Conservation (phyloP, 2,113 vertebrate genomes). For the Poeciliopsis turrubarensis region DNA sequence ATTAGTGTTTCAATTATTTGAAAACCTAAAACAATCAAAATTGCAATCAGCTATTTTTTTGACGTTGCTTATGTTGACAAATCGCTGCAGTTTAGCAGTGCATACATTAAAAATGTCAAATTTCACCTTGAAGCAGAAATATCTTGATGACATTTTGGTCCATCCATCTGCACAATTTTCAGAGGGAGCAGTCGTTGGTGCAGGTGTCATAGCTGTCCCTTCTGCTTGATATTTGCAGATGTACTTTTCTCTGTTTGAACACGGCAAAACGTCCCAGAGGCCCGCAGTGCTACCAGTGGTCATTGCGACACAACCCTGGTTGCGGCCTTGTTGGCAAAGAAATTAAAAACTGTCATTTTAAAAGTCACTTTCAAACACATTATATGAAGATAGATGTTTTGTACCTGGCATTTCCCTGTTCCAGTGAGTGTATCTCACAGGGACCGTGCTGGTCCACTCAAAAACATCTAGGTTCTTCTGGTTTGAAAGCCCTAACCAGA, state of each 20-base stretch:
- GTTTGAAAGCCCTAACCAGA: slow-evolving; percentile 94
- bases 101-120: not conserved
- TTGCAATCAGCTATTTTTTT: not conserved
- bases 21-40: not conserved
- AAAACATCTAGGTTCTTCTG: slow-evolving; percentile 80
- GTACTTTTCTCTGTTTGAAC: slow-evolving; percentile 88
- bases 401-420: slow-evolving; percentile 78
- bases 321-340: slow-evolving; percentile 43
- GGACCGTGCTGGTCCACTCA: slow-evolving; percentile 81
- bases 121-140: slow-evolving; percentile 86
- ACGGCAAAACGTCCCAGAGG: slow-evolving; percentile 92
- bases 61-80: not conserved
- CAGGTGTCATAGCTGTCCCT: slow-evolving; percentile 71
- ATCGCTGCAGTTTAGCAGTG: not conserved
- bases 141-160: slow-evolving; percentile 62
- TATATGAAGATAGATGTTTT: not conserved
- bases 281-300: slow-evolving; percentile 88
- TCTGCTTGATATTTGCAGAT: slow-evolving; percentile 90
- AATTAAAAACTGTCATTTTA: not conserved
- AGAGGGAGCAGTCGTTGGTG: slow-evolving; percentile 60
- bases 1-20: not conserved
- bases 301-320: slow-evolving; percentile 91
- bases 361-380: accelerated
- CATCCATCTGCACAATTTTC: slow-evolving; percentile 74
- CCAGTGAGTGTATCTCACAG: slow-evolving; percentile 89